These are phyloP conservation scores for Sporophila hypoxantha DNA, from an alignment of 2,113 vertebrate genomes.

Conservation along the genomic window DNA sequence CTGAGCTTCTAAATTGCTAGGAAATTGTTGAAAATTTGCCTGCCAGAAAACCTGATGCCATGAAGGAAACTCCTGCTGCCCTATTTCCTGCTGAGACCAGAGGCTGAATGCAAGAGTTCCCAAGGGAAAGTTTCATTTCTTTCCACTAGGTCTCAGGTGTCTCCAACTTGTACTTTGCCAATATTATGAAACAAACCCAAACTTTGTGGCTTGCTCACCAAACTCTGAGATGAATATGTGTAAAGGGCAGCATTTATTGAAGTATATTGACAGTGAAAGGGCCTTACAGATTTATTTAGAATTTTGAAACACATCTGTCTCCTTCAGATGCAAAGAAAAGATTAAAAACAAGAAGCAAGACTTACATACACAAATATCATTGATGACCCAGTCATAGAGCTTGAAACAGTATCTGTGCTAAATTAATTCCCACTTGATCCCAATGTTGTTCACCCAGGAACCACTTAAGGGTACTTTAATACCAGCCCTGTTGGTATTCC, in stretches of 20 bases:
- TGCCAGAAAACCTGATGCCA: not conserved
- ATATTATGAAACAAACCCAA: not conserved
- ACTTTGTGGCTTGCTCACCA: not conserved
- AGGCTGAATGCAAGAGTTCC: not conserved
- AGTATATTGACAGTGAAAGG: not conserved
- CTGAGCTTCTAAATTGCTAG: not conserved
- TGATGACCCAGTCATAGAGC: not conserved
- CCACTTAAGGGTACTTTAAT: not conserved
- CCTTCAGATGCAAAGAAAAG: not conserved
- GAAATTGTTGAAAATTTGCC: not conserved
- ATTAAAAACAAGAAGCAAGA: not conserved
- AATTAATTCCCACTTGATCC: not conserved
- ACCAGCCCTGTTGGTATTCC: not conserved
- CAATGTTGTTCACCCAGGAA: not conserved
- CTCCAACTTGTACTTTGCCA: not conserved
- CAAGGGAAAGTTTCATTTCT: not conserved
- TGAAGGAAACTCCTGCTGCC: not conserved
- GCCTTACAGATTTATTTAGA: not conserved
- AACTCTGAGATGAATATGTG: not conserved
- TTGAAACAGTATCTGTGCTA: not conserved
- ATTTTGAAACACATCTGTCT: not conserved
- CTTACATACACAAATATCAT: not conserved
- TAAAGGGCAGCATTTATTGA: not conserved
- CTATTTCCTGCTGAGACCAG: not conserved
- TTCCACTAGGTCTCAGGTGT: not conserved